Base-by-base conservation (phyloP, 2,888 invertebrate species). In the Apamea anceps region DNA sequence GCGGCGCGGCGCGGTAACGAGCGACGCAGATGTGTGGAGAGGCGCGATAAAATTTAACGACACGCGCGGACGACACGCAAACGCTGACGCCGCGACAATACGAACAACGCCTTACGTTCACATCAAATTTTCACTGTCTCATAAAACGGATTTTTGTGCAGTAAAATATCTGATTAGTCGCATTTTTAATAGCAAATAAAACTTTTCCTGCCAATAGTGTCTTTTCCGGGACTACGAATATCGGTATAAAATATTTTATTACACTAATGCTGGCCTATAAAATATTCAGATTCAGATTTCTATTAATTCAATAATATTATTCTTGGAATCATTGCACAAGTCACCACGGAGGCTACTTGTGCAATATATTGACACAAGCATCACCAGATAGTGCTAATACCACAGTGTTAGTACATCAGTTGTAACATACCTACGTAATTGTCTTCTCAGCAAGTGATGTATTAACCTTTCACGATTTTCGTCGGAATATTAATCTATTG, bases 1-100 rank as follows among this genome's bases (percentile, higher is more conserved):
- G 86, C 82, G 82, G 72, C 72, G 76, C 79, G 84, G 78, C 76
- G 79, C 80, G 85, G 87, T 91, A 90, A 91, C 91, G 91, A 90
- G 87, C 90, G 90, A 77, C 89, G 90, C 94, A 93, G 92, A 93
- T 93, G 93, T 93, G 93, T 90, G 89, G 90, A 91, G 89, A 90
- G 88, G 84, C 85, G 88, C 85, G 91, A 92, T 93, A 91, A 93
- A 93, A 91, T 89, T 93, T 93, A 91, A 94, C 91, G 93, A 92
- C 86, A 86, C 77, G 74, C 89, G 88, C 85, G 75, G 77, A 87
- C 84, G 75, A 62, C 75, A 79, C 86, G 91, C 91, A 81, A 79
- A 54, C 82, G 79, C 86, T 83, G 87, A 84, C 89, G 85, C 42
- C 51, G 79, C 80, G 72, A 74, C 80, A 70, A 63, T 74, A 62